phyloP scores from a whole-genome alignment of 2,888 invertebrate genomes.

The Chelonus formosanus region DNA sequence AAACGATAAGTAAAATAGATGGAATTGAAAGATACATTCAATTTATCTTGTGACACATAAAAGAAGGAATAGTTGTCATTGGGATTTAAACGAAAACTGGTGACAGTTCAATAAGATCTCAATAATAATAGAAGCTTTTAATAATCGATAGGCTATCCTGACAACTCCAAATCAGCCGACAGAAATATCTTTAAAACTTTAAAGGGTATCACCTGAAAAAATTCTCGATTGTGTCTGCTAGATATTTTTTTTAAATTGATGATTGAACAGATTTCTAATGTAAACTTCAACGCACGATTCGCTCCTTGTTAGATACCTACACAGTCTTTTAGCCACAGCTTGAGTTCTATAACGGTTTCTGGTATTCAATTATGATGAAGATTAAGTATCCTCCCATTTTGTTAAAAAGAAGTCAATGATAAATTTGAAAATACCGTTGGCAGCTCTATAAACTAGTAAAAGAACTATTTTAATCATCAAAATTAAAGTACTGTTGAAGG shows the following conservation, averaged over 20 bases:
- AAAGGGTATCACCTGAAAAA: not conserved
- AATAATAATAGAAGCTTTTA: constrained; percentile 9
- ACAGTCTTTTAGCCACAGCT: not conserved
- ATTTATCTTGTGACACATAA: not conserved
- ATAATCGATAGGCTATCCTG: constrained; percentile 5
- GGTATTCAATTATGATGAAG: constrained; percentile 31
- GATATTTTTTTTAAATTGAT: not conserved
- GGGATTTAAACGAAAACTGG: not conserved
- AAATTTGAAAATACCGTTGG: constrained; percentile 13
- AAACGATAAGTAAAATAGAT: too few relatives aligned
- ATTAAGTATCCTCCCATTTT: constrained; percentile 24
- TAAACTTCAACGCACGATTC: constrained; percentile 7
- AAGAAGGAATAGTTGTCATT: not conserved
- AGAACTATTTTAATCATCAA: too few relatives aligned
- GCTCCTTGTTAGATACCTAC: constrained; percentile 17
- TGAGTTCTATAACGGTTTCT: constrained; percentile 3
- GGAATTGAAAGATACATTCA: not conserved
- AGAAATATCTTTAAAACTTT: not conserved
- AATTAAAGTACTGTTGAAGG: too few relatives aligned
- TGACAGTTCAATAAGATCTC: constrained; percentile 9
- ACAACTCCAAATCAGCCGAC: not conserved
- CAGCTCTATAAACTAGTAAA: not conserved
- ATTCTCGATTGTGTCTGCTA: too few relatives aligned
- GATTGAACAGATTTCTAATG: not conserved
- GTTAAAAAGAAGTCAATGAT: constrained; percentile 18